Evolutionary conservation across 2,113 vertebrate genomes (phyloP), one percentile per base, ranked within the genome.

Genomic region (Aphyosemion australe): DNA sequence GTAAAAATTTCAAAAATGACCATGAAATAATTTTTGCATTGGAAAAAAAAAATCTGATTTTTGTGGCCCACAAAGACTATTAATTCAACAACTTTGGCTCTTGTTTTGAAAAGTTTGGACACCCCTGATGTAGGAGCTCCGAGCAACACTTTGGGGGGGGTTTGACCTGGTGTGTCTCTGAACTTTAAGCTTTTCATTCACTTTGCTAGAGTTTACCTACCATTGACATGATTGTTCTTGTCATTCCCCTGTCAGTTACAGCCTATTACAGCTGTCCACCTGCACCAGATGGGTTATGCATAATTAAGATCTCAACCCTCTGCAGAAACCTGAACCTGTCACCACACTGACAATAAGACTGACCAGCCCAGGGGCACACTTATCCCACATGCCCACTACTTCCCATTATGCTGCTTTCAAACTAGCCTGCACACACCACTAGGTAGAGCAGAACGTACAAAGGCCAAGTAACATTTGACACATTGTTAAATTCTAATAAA

Each of bases 281-380:
- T 83, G 70, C 57, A 82, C 67, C 62, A 83, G 85, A 86, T 84
- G 78, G 76, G 61, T 47, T 51, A 67, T 85, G 74, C 76, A 85
- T 90, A 88, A 90, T 90, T 84, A 85, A 88, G 78, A 77, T n/a
- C 72, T 73, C 82, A 78, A 84, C 72, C 78, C 80, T 63, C 80
- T 72, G 76, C 65, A 77, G 82, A 79, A 76, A 65, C 67, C 61
- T 85, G 83, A 88, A 84, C 85, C 83, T 85, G 79, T 84, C 79
- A 77, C 68, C 47, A 53, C 65, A 45, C 39, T 83, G 76, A 74
- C 75, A 84, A 80, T 74, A 74, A 85, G 72, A 61, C 72, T 68
- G 76, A 55, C 73, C 59, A 61, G 54, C 76, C 66, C 74, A 47
- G 51, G 76, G 84, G 58, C 68, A 76, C 54, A 64, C 50, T 66